Percentiles rank a stretch among this genome's conserved stretches.
These are phyloP conservation scores for Acropternis orthonyx DNA, from an alignment of 2,797 vertebrate species.

Conservation along the genomic window DNA sequence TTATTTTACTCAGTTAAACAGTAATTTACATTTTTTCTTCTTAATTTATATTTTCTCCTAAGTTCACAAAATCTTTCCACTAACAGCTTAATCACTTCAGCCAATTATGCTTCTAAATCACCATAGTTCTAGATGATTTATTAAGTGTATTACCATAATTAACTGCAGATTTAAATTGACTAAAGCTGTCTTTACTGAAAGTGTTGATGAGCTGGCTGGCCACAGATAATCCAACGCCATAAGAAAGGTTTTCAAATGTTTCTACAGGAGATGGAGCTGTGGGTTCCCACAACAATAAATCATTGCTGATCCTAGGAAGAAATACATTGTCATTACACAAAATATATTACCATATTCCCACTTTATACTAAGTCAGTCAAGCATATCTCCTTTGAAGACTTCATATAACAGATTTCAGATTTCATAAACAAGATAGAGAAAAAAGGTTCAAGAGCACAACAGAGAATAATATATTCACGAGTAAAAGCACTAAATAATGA, in stretches of 20 bases:
- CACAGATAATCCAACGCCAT: conserved; percentile 92
- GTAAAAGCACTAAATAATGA: background rate
- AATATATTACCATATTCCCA: background rate
- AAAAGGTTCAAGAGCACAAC: background rate
- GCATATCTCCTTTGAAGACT: background rate
- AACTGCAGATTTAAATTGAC: conserved; percentile 88
- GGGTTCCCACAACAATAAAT: conserved; percentile 96
- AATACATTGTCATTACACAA: background rate
- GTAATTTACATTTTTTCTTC: background rate
- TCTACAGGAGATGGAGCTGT: conserved; percentile 97
- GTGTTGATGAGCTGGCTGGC: conserved; percentile 97
- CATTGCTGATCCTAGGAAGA: conserved; percentile 91
- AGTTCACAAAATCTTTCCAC: background rate
- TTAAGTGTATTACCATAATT: conserved; percentile 85
- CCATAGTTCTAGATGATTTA: background rate
- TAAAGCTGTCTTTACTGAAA: conserved; percentile 93
- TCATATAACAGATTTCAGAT: background rate
- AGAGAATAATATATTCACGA: background rate
- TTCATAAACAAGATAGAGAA: background rate
- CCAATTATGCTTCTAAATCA: background rate
- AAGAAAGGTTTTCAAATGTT: conserved; percentile 94
- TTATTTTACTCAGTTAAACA: background rate
- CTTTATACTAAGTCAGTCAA: background rate
- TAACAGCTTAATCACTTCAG: background rate
- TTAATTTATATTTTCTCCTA: background rate